Percentiles rank a stretch among this genome's conserved stretches.
phyloP scores from a whole-genome alignment of 1,140 invertebrate species.

The Anthonomus grandis region DNA sequence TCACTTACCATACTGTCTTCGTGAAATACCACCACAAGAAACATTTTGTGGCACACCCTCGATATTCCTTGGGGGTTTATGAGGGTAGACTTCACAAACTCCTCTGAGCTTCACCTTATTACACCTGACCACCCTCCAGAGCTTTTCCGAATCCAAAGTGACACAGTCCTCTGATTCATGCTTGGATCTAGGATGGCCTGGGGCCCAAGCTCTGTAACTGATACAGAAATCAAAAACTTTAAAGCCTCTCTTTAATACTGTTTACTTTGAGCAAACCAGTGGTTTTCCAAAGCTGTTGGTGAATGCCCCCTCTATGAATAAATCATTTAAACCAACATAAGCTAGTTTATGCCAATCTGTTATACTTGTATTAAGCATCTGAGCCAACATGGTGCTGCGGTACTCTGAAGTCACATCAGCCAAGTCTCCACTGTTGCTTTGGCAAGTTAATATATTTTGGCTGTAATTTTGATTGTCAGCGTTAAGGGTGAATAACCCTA shows the following conservation, averaged over 20 bases:
- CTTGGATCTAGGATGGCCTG: slow-evolving; percentile 55
- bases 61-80: slow-evolving; percentile 10
- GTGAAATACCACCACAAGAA: slow-evolving; percentile 2
- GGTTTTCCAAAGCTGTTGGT: slow-evolving; percentile 53
- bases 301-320: slow-evolving; percentile 43
- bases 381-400: slow-evolving; percentile 55
- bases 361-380: slow-evolving; percentile 36
- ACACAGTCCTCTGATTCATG: slow-evolving; percentile 55
- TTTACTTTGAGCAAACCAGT: slow-evolving; percentile 53
- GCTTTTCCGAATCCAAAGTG: slow-evolving; percentile 51
- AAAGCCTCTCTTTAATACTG: not conserved
- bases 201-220: slow-evolving; percentile 58
- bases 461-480: slow-evolving; percentile 55
- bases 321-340: slow-evolving; percentile 57
- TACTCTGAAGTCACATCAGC: slow-evolving; percentile 58
- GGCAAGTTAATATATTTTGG: slow-evolving; percentile 52
- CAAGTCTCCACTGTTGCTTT: slow-evolving; percentile 54
- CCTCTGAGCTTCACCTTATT: slow-evolving; percentile 48
- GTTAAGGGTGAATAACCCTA: slow-evolving; percentile 59
- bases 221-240: not conserved
- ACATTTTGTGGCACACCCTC: slow-evolving; percentile 3
- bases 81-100: slow-evolving; percentile 60
- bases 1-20: too few species aligned
- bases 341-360: slow-evolving; percentile 44
- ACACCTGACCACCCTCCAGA: slow-evolving; percentile 59